These are phyloP conservation scores for Rhipidura dahli DNA, from an alignment of 2,113 vertebrate genomes.

Conservation along the genomic window DNA sequence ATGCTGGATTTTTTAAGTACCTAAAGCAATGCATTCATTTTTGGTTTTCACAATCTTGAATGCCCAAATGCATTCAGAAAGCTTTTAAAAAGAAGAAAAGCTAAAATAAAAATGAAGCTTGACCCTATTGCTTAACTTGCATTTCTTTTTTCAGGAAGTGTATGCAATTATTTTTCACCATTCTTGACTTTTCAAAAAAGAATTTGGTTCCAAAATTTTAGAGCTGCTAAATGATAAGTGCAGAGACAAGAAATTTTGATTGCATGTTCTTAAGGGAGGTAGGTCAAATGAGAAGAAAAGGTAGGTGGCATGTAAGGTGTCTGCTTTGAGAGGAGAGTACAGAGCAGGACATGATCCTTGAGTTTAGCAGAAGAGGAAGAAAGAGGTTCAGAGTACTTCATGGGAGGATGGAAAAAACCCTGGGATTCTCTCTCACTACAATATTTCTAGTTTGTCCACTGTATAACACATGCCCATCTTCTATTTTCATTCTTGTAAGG, in stretches of 20 bases:
- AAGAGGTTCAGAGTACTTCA: neutral
- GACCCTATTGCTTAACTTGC: neutral
- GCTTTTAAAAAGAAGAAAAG: neutral
- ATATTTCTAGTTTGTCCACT: neutral
- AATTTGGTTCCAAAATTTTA: neutral
- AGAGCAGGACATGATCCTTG: neutral
- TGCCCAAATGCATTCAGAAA: neutral
- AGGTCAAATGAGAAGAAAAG: neutral
- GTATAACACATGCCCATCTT: neutral
- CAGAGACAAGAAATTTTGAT: neutral
- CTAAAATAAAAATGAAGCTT: neutral
- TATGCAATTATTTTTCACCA: neutral
- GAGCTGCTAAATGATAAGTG: neutral
- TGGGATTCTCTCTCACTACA: neutral
- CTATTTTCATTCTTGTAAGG: neutral
- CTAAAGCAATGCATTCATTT: neutral
- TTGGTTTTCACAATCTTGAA: neutral
- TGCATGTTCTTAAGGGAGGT: neutral
- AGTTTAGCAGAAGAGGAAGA: neutral
- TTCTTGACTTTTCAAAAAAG: neutral
- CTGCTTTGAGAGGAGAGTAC: neutral
- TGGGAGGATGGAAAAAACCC: neutral
- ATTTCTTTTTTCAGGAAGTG: neutral
- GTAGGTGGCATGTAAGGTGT: neutral
- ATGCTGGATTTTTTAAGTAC: neutral